Evolutionary conservation across 2,113 vertebrate genomes (phyloP), one percentile per base, ranked within the genome.

Genomic region (Kryptolebias marmoratus): DNA sequence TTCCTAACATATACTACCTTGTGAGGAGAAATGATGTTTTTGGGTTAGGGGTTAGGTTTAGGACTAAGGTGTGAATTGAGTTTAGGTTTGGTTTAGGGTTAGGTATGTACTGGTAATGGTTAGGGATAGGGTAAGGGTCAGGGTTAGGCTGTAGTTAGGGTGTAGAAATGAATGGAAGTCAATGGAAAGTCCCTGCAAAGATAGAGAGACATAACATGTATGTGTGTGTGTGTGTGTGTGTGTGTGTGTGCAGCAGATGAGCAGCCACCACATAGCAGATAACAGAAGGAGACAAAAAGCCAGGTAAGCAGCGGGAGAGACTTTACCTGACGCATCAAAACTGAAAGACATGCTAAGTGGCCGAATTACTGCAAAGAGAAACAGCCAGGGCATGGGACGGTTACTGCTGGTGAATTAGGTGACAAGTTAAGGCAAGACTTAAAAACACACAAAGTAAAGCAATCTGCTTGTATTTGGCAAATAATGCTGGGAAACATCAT

Each of bases 311-410:
- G 74, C 87, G 79, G 81, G 73, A 72, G 50, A 70, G 78, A 83
- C 93, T 95, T 98, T 98, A 99, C 97, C 97, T 98, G 97, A 96
- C 93, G 95, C 94, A 93, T 98, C 97, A 98, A 98, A 98, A 96
- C 96, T 99, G 95, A 96, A 92, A 96, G 97, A 98, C 95, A 98
- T 96, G 95, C 97, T 98, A 98, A 98, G 96, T 79, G 96, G 96
- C 86, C 95, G 94, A 80, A 94, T 91, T 93, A 95, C 96, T 99
- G 96, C 84, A 95, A 96, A 89, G 82, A 92, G 93, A 95, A 95
- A 96, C 84, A 95, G 87, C 93, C 92, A 90, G 85, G 80, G 73
- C 78, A 82, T 70, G 8, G 58, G 55, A 79, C 15, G 28, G 81
- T 90, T 84, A 90, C 69, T 77, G 70, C 36, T 73, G 79, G 64